Conservation (phyloP, 2,113 vertebrate genomes). For the Neolamprologus toae region DNA sequence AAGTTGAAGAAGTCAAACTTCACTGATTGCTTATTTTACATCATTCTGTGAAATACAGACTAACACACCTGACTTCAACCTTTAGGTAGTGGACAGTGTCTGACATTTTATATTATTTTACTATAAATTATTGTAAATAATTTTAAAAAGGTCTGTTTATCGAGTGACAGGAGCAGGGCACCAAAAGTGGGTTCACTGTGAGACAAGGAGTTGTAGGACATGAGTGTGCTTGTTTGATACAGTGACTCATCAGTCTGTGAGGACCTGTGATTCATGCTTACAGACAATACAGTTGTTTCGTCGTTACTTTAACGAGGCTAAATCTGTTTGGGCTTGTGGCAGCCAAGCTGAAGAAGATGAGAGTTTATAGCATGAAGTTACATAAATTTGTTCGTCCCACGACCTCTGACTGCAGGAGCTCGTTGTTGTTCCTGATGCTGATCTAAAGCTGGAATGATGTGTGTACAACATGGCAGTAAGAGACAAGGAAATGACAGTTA, state of each 20-base stretch:
- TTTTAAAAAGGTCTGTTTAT: background rate
- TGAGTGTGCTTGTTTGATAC: background rate
- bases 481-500: background rate
- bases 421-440: background rate
- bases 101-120: background rate
- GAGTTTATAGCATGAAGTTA: background rate
- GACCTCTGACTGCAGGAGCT: background rate
- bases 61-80: background rate
- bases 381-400: background rate
- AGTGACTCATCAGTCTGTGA: background rate
- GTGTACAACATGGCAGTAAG: background rate
- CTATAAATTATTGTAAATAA: background rate
- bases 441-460: background rate
- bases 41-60: background rate
- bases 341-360: background rate
- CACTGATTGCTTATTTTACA: background rate
- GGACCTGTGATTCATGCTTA: background rate
- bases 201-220: background rate
- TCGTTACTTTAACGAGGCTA: fast-evolving
- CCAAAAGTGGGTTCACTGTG: background rate
- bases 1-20: background rate
- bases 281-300: background rate
- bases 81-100: background rate
- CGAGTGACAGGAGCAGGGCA: background rate
- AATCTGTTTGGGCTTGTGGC: background rate